Base-by-base conservation (phyloP, 1,140 invertebrate genomes). In the Scaptomyza pallida region DNA sequence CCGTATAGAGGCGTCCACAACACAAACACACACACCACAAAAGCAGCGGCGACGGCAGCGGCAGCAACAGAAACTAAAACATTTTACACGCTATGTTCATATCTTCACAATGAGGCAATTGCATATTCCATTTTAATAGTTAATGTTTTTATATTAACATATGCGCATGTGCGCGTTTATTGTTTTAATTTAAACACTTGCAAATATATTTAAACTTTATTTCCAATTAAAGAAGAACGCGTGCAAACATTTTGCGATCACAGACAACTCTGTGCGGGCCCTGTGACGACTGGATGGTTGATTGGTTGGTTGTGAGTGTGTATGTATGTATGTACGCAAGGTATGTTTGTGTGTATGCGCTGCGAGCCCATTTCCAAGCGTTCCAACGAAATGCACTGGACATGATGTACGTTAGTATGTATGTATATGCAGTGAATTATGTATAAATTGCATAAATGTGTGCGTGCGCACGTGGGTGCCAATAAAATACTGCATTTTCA, bases 371-470 rank as follows among this genome's bases (percentile, higher is more conserved):
- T 62, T 59, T 8, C 35, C 77, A 68, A 41, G 19, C 63, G 61
- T 88, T 88, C 71, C 82, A 30, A n/a, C 12, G 80, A 48, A 85
- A 80, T 69, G 69, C 47, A 71, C 47, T 71, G 80, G 64, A 9
- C 77, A 35, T 57, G 69, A 33, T 65, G 15, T 21, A 26, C 57
- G 37, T n/a, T n/a, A n/a, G n/a, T 45, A 44, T 41, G 12, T 41
- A 43, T 8, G 13, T 44, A 60, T 8, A 60, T 8, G 23, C 23
- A 26, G 6, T 35, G 9, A 50, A n/a, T 45, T 52, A 44, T 48
- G 21, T 26, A 37, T 6, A 33, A 21, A 4, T 19, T 59, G 15
- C 15, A 55, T 12, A 37, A 12, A 9, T 65, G 62, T 71, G 35
- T 57, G 62, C 52, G 68, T 71, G 52, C 52, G 68, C 68, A 71